These are phyloP conservation scores for Trachymyrmex septentrionalis DNA, from an alignment of 1,140 invertebrate genomes.

Conservation along the genomic window DNA sequence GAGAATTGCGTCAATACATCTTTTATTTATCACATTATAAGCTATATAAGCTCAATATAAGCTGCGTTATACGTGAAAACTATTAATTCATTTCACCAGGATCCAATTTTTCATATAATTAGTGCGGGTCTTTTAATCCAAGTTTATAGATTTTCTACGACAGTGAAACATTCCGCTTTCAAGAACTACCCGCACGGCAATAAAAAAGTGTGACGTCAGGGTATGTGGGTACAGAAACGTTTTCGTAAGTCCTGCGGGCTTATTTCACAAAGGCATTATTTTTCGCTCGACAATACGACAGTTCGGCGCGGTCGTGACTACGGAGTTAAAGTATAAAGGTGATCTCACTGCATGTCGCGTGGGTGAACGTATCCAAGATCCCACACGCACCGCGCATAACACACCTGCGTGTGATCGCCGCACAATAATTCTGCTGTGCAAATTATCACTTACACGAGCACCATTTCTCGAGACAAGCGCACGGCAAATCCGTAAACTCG, in stretches of 20 bases:
- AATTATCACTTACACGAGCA: conserved; percentile 55
- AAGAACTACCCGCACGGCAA: not conserved
- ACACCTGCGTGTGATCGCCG: conserved; percentile 67
- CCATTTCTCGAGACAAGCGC: not conserved
- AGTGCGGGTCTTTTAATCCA: not conserved
- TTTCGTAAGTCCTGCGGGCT: conserved; percentile 44
- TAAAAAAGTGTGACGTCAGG: conserved; percentile 55
- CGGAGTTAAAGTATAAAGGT: conserved; percentile 79
- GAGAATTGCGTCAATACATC: no score
- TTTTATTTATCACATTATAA: no score
- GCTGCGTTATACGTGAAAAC: no score
- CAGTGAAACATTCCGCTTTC: not conserved
- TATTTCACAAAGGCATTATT: conserved; percentile 44
- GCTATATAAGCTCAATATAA: no score
- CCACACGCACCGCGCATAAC: conserved; percentile 75
- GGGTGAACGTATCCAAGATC: conserved; percentile 79
- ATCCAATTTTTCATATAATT: no score
- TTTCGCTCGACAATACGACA: conserved; percentile 65
- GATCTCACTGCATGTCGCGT: conserved; percentile 81
- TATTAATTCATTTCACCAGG: no score
- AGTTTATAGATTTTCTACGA: not conserved
- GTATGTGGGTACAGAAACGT: not conserved
- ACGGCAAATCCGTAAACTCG: not conserved
- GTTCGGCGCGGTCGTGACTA: conserved; percentile 69
- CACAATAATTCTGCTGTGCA: conserved; percentile 38